phyloP scores from a whole-genome alignment of 1,140 invertebrate genomes.

The Thalassaphorura encarpata region DNA sequence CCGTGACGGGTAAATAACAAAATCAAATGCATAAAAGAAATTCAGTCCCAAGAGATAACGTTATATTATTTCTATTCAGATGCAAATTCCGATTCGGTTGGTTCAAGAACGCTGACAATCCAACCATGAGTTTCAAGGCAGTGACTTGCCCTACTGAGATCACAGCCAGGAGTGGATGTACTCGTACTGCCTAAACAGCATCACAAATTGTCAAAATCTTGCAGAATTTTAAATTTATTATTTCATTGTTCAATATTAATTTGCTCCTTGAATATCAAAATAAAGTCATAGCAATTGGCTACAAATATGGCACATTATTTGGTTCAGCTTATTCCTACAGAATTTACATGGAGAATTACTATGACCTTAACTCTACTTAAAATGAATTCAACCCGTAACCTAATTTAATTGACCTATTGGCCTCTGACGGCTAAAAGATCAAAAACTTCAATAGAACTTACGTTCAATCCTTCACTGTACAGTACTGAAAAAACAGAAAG shows the following conservation, averaged over 20 bases:
- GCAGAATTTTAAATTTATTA: background rate
- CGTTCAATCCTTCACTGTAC: no score
- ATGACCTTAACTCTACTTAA: no score
- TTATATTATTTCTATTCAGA: background rate
- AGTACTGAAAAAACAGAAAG: no score
- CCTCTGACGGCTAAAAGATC: no score
- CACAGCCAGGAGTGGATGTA: constrained; percentile 1
- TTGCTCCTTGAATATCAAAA: no score
- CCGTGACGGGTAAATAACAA: background rate
- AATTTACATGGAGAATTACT: no score
- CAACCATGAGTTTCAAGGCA: constrained; percentile 6
- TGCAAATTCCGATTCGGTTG: constrained; percentile 18
- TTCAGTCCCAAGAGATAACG: background rate
- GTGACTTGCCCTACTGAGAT: constrained; percentile 4
- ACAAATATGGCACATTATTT: no score
- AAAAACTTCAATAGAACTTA: no score
- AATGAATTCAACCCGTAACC: no score
- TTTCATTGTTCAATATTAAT: background rate
- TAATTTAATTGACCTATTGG: no score
- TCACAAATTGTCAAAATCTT: background rate
- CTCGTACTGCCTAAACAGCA: background rate
- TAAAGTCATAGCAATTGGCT: no score
- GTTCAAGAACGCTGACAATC: constrained; percentile 21
- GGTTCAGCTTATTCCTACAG: no score
- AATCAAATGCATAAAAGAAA: background rate